Percentiles rank a stretch among this genome's conserved stretches.
These are phyloP conservation scores for Corapipo altera DNA, from an alignment of 2,113 vertebrate genomes.

Conservation along the genomic window DNA sequence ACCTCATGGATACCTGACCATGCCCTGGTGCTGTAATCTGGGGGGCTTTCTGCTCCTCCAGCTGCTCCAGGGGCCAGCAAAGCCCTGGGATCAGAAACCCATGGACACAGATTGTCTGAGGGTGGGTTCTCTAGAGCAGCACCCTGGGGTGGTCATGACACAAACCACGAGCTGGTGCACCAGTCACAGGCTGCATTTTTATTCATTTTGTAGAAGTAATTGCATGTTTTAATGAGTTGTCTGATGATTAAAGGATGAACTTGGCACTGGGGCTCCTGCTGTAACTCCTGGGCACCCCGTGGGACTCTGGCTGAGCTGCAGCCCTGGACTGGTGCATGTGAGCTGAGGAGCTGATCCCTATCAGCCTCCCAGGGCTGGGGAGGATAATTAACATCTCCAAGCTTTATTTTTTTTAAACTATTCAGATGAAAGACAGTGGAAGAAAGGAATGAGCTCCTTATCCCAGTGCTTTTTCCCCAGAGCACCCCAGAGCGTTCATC, in stretches of 20 bases:
- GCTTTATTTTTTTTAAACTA: not conserved
- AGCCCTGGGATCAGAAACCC: not conserved
- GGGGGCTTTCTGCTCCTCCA: not conserved
- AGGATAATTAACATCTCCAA: not conserved
- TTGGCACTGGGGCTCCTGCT: not conserved
- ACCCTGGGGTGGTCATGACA: not conserved
- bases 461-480: not conserved
- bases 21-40: rapidly evolving
- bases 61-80: rapidly evolving
- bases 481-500: not conserved
- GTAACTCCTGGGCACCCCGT: rapidly evolving
- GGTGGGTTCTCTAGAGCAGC: rapidly evolving
- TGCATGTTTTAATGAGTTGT: not conserved
- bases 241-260: not conserved
- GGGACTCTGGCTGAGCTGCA: not conserved
- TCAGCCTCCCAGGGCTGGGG: not conserved
- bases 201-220: not conserved
- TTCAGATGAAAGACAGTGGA: not conserved
- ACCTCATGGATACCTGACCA: rapidly evolving
- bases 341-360: not conserved
- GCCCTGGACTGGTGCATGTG: rapidly evolving
- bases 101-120: rapidly evolving
- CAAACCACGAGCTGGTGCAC: not conserved
- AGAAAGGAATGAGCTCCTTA: not conserved
- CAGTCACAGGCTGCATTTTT: rapidly evolving